A percentile compares a stretch with the other conserved stretches of the same genome.
Conservation (phyloP, 2,797 vertebrate species). For the Amphiprion clarkii region DNA sequence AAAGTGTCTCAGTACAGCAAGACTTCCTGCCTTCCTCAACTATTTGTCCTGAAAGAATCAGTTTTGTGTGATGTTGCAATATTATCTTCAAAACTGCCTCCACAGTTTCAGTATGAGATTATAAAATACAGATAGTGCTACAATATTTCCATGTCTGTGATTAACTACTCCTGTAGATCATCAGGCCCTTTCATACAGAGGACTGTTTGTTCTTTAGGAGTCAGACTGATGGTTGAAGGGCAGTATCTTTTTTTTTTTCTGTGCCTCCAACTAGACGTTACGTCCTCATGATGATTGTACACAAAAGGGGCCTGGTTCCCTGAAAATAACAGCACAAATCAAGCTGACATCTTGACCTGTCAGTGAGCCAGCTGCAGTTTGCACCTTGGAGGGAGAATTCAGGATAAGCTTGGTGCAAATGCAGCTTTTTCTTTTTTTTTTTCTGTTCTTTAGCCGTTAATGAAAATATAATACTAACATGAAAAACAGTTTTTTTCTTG, state of each 20-base stretch:
- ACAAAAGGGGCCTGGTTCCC: slow-evolving; percentile 26
- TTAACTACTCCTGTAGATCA: not conserved
- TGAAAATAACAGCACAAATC: slow-evolving; percentile 38
- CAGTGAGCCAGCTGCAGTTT: slow-evolving; percentile 15
- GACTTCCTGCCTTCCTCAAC: too few species aligned
- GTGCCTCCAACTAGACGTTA: slow-evolving; percentile 47
- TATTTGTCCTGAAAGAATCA: not conserved
- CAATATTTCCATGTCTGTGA: too few species aligned
- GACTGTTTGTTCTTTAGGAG: not conserved
- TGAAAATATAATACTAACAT: not conserved
- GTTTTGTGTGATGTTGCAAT: slow-evolving; percentile 12
- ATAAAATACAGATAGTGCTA: not conserved
- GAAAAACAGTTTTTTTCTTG: not conserved
- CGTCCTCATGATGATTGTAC: slow-evolving; percentile 60
- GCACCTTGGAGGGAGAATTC: too few species aligned
- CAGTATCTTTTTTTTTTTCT: slow-evolving; percentile 29
- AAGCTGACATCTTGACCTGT: not conserved
- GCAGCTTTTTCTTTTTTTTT: not conserved
- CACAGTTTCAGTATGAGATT: slow-evolving; percentile 1
- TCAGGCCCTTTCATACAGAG: not conserved
- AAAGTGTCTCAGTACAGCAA: too few species aligned
- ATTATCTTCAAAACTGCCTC: slow-evolving; percentile 12
- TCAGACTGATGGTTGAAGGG: not conserved
- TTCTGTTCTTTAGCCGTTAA: not conserved
- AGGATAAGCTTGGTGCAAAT: too few species aligned